Percentiles rank a stretch among this genome's conserved stretches.
phyloP scores from a whole-genome alignment of 2,888 invertebrate genomes.

The Coelogynopora nodosa region DNA sequence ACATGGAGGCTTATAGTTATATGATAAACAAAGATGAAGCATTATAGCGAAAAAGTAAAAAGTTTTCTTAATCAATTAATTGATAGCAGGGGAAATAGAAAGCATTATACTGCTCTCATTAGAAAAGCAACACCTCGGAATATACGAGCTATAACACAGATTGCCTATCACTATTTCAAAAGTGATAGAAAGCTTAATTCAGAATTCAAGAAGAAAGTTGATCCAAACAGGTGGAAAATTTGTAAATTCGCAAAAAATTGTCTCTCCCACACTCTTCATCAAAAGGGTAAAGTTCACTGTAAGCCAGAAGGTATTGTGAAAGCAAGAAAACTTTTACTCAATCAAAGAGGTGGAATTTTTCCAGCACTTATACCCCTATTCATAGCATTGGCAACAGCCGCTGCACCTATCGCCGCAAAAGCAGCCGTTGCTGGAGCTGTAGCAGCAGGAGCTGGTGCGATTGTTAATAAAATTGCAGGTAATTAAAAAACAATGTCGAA shows the following conservation, averaged over 20 bases:
- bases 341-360: background rate
- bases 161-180: slow-evolving; percentile 2
- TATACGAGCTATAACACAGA: slow-evolving; percentile 10
- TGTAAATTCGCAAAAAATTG: background rate
- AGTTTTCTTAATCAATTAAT: background rate
- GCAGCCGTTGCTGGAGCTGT: background rate
- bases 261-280: background rate
- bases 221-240: background rate
- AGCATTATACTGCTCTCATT: background rate
- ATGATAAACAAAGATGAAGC: background rate
- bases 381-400: background rate
- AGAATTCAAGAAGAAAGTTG: background rate
- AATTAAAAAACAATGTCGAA: background rate
- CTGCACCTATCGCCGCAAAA: background rate
- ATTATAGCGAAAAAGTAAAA: background rate
- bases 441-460: background rate
- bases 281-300: background rate
- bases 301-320: background rate
- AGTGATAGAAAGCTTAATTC: background rate
- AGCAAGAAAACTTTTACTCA: background rate
- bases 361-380: background rate
- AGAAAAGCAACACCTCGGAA: slow-evolving; percentile 1
- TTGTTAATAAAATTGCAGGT: background rate
- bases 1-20: background rate
- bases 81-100: background rate